Evolutionary conservation across 1,140 invertebrate species (phyloP), one percentile per base, ranked within the genome.

Genomic region (Anastatus disparis): DNA sequence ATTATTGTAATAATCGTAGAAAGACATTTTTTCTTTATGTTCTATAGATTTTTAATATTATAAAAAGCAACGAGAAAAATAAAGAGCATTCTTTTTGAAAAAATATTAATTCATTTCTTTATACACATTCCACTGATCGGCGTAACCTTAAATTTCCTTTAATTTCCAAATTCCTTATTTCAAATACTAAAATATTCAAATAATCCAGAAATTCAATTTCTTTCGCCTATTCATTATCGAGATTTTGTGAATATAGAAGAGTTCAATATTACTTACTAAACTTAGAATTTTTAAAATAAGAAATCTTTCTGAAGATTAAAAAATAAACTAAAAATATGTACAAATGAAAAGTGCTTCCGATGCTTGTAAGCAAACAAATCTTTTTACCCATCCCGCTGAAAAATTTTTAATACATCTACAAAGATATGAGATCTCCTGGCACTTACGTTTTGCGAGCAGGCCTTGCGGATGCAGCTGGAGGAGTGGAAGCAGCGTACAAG

Each of bases 401-500:
- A 53, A 55, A 63, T 55, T 56, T 24, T 44, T 70, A 55, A 71
- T 64, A 52, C 20, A 71, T 48, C 38, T 31, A n/a, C 38, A 69
- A 61, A 69, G 56, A 62, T 31, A 66, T 66, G 35, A 66, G 63
- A 26, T 66, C 70, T 71, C 56, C 70, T 66, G 75, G 78, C 74
- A 78, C 75, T 78, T 78, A 89, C 69, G 72, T 75, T 71, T 88
- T 87, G 88, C 87, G 88, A 89, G 90, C 90, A 94, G 92, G 91
- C 91, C 84, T 87, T 90, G 82, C 89, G 87, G 84, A 81, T 84
- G 84, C 85, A 86, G 84, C 87, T 90, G 84, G 89, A 91, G 84
- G 87, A 87, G 85, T 87, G 86, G 85, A 87, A 86, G 84, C 88
- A 88, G 84, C 89, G 89, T 83, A 90, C 90, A 86, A 89, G 89